phyloP scores from a whole-genome alignment of 2,888 invertebrate species.

The Drosophila eohydei region DNA sequence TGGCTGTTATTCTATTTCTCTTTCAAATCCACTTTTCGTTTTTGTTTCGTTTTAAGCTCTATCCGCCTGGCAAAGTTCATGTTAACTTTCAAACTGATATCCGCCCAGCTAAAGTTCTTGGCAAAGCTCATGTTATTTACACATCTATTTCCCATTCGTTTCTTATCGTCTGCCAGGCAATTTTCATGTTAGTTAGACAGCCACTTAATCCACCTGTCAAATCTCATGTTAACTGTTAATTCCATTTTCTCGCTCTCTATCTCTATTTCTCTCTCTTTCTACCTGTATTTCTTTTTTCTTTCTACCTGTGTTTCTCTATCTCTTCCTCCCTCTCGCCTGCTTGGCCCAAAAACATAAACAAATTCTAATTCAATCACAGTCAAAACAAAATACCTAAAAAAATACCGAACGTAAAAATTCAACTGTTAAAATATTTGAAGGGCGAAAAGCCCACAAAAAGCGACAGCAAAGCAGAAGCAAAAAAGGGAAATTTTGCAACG shows the following conservation, averaged over 20 bases:
- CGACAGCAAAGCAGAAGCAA: background rate
- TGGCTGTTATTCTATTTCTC: background rate
- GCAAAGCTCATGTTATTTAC: background rate
- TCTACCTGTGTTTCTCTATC: background rate
- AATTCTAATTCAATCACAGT: conserved; percentile 4
- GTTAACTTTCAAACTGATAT: background rate
- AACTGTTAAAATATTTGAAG: background rate
- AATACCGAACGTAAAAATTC: background rate
- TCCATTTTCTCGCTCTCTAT: too few species aligned
- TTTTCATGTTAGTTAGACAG: too few species aligned
- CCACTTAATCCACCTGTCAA: background rate
- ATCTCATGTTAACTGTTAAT: background rate
- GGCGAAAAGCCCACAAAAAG: too few species aligned
- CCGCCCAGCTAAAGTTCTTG: background rate
- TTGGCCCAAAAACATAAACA: background rate
- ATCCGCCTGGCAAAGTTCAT: background rate
- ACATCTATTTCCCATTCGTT: background rate
- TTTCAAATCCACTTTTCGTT: background rate
- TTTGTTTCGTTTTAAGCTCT: background rate
- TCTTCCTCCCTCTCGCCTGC: background rate
- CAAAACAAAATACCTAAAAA: conserved; percentile 1
- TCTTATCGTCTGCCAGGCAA: too few species aligned
- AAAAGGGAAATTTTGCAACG: background rate
- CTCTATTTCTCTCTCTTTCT: background rate
- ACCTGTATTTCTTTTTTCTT: background rate